These are phyloP conservation scores for Phorcus lineatus DNA, from an alignment of 2,888 invertebrate species.

Conservation along the genomic window DNA sequence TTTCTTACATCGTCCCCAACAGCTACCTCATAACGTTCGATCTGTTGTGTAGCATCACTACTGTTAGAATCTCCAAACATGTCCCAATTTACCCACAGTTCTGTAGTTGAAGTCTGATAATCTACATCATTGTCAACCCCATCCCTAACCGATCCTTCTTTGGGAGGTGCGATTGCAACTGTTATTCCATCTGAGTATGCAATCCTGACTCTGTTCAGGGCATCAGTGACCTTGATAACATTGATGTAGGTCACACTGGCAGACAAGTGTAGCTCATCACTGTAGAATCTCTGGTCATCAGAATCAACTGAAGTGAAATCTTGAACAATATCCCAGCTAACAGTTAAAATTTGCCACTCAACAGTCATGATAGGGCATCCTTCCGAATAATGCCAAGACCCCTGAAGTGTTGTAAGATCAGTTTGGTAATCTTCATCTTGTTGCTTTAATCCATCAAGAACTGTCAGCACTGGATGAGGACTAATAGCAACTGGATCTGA, in stretches of 20 bases:
- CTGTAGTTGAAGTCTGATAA: constrained; percentile 35
- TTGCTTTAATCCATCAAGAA: constrained; percentile 7
- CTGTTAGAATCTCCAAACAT: constrained; percentile 36
- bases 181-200: constrained; percentile 41
- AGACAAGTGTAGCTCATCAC: constrained; percentile 34
- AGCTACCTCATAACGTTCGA: constrained; percentile 38
- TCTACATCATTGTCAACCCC: constrained; percentile 37
- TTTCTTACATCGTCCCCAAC: constrained; percentile 31
- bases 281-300: constrained; percentile 10
- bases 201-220: constrained; percentile 35
- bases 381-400: constrained; percentile 16
- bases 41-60: constrained; percentile 33
- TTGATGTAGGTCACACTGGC: constrained; percentile 35
- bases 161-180: constrained; percentile 37
- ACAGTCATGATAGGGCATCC: constrained; percentile 7
- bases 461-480: constrained; percentile 3
- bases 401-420: constrained; percentile 27
- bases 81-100: constrained; percentile 47
- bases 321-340: constrained; percentile 16
- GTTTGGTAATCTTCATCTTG: constrained; percentile 29
- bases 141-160: constrained; percentile 38
- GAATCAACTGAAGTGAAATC: not conserved
- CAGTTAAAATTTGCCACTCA: constrained; percentile 23
- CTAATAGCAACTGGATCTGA: constrained; percentile 8
- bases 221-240: constrained; percentile 35